A percentile compares a stretch with the other conserved stretches of the same genome.
Conservation (phyloP, 2,113 vertebrate species). For the Corynorhinus townsendii region DNA sequence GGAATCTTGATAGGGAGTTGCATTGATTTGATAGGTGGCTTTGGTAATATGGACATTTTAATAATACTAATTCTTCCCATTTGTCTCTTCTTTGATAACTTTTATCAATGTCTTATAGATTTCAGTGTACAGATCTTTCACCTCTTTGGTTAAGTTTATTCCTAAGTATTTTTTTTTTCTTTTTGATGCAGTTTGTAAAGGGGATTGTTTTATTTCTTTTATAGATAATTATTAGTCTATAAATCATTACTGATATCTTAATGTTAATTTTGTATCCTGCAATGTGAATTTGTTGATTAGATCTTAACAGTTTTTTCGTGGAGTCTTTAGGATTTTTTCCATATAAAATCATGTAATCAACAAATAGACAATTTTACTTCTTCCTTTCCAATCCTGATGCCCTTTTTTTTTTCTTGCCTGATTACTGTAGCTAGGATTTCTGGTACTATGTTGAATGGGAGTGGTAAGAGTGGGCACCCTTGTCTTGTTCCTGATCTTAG, state of each 20-base stretch:
- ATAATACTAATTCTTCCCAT: background rate
- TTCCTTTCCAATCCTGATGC: background rate
- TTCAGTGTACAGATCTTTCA: background rate
- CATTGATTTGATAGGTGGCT: background rate
- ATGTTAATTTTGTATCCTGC: background rate
- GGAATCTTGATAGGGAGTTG: background rate
- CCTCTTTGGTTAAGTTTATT: background rate
- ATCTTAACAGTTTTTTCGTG: background rate
- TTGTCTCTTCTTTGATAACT: background rate
- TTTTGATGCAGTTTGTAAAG: background rate
- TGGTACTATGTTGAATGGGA: background rate
- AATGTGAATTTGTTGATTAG: background rate
- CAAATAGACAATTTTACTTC: background rate
- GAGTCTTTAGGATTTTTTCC: background rate
- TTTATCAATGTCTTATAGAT: background rate
- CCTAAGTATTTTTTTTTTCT: background rate
- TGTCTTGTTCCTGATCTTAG: background rate
- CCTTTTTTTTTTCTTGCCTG: background rate
- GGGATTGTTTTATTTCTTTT: background rate
- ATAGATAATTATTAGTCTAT: background rate
- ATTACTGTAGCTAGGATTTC: background rate
- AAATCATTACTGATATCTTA: background rate
- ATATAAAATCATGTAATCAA: background rate
- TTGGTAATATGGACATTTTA: background rate
- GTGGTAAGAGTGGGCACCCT: background rate